phyloP scores from a whole-genome alignment of 2,888 invertebrate species.

The Philhelius pedissequus region DNA sequence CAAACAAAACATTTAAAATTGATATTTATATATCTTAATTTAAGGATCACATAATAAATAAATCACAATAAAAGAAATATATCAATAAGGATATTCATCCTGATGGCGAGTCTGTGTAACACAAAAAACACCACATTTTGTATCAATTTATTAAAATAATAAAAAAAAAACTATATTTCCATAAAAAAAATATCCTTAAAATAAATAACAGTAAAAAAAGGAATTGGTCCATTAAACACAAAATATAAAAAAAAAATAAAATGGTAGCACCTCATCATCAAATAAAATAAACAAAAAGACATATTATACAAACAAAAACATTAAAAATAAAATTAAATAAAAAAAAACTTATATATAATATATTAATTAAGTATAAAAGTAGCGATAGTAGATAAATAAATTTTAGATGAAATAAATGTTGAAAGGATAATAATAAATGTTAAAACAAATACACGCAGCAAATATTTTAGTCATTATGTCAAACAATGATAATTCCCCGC shows the following conservation, averaged over 20 bases:
- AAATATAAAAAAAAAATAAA: not conserved
- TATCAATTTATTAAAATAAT: constrained; percentile 44
- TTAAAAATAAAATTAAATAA: not conserved
- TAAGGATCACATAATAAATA: constrained; percentile 50
- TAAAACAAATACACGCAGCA: constrained; percentile 11
- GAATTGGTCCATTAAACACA: constrained; percentile 54
- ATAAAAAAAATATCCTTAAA: not conserved
- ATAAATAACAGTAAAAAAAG: not conserved
- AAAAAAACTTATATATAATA: constrained; percentile 14
- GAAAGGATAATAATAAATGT: constrained; percentile 60
- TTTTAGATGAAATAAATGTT: constrained; percentile 66
- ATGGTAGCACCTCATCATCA: constrained; percentile 24
- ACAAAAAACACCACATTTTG: constrained; percentile 60
- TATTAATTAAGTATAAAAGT: not conserved
- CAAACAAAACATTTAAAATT: not conserved
- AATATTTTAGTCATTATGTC: constrained; percentile 37
- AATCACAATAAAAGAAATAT: constrained; percentile 37
- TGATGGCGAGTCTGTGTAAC: constrained; percentile 23
- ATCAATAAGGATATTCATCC: constrained; percentile 24
- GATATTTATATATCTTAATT: not conserved
- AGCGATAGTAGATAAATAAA: constrained; percentile 57
- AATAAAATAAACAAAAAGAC: not conserved
- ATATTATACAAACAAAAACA: not conserved
- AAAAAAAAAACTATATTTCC: not conserved
- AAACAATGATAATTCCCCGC: not conserved